A percentile compares a stretch with the other conserved stretches of the same genome.
These are phyloP conservation scores for Drosophila crucigera DNA, from an alignment of 2,888 invertebrate genomes.

Conservation along the genomic window DNA sequence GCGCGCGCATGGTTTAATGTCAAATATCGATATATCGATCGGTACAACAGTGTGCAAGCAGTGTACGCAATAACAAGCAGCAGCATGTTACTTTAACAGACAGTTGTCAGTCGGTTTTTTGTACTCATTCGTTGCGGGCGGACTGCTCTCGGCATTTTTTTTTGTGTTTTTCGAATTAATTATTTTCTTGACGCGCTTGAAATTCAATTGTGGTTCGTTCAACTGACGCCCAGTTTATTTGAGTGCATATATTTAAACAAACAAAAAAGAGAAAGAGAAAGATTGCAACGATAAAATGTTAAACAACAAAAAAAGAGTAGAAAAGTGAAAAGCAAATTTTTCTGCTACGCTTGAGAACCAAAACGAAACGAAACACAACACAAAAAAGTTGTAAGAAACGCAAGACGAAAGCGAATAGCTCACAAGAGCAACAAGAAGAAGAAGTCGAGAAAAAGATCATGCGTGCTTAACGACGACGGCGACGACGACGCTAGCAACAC, in stretches of 20 bases:
- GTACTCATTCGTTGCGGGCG: conserved; percentile 34
- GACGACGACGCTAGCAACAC: conserved; percentile 35
- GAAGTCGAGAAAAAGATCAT: conserved; percentile 53
- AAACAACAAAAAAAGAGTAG: conserved; percentile 40
- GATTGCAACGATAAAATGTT: conserved; percentile 11
- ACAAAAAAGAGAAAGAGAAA: conserved; percentile 11
- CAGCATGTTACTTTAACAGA: conserved; percentile 34
- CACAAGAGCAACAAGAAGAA: conserved; percentile 56
- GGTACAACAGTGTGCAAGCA: conserved; percentile 11
- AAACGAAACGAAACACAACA: conserved; percentile 61
- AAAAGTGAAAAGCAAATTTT: conserved; percentile 67
- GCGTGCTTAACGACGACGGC: conserved; percentile 54
- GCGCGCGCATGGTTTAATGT: neutral
- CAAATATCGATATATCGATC: conserved; percentile 25
- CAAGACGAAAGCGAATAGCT: conserved; percentile 53
- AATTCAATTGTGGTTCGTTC: conserved; percentile 53
- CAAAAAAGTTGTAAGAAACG: conserved; percentile 25
- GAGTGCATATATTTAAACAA: conserved; percentile 22
- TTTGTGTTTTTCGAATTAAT: conserved; percentile 32
- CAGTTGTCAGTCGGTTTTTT: conserved; percentile 40
- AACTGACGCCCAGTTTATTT: conserved; percentile 46
- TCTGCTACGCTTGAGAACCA: conserved; percentile 71
- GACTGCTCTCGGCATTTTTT: conserved; percentile 25
- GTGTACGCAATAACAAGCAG: conserved; percentile 14
- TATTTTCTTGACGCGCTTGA: conserved; percentile 56